Percentiles rank a stretch among this genome's conserved stretches.
phyloP scores from a whole-genome alignment of 2,797 vertebrate species.

The Cheirogaleus major region DNA sequence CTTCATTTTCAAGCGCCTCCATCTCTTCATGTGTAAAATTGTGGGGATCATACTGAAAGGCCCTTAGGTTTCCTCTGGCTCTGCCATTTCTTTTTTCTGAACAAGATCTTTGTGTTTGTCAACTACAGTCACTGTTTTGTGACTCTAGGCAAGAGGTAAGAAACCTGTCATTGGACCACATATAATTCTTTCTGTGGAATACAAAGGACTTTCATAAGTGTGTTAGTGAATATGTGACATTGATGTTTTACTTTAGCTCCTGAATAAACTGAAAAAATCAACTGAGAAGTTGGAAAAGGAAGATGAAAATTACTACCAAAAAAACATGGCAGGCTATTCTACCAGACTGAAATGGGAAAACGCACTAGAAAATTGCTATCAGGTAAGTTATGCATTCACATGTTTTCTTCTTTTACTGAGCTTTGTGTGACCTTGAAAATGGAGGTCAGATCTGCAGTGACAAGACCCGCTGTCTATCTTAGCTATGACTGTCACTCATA shows the following conservation, averaged over 20 bases:
- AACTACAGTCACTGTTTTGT: neutral
- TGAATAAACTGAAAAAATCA: slow-evolving; percentile 93
- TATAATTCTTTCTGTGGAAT: neutral
- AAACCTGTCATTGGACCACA: neutral
- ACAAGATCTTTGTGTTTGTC: slow-evolving; percentile 34
- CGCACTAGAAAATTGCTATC: slow-evolving; percentile 91
- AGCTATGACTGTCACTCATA: neutral
- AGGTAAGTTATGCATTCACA: slow-evolving; percentile 81
- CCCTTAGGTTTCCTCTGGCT: neutral
- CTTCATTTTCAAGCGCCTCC: neutral
- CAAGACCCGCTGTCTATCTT: neutral
- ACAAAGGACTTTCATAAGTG: neutral
- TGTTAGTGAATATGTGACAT: neutral
- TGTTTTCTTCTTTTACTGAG: neutral
- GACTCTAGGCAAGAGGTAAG: neutral
- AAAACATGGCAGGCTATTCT: slow-evolving; percentile 91
- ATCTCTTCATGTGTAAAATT: neutral
- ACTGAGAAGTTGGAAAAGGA: slow-evolving; percentile 88
- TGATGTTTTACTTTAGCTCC: slow-evolving; percentile 86
- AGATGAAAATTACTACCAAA: slow-evolving; percentile 92
- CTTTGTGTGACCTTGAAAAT: neutral
- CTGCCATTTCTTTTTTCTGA: neutral
- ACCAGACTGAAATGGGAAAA: slow-evolving; percentile 93
- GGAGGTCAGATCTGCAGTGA: neutral
- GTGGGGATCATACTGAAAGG: neutral